phyloP scores from a whole-genome alignment of 2,888 invertebrate species.

The Sicus ferrugineus region DNA sequence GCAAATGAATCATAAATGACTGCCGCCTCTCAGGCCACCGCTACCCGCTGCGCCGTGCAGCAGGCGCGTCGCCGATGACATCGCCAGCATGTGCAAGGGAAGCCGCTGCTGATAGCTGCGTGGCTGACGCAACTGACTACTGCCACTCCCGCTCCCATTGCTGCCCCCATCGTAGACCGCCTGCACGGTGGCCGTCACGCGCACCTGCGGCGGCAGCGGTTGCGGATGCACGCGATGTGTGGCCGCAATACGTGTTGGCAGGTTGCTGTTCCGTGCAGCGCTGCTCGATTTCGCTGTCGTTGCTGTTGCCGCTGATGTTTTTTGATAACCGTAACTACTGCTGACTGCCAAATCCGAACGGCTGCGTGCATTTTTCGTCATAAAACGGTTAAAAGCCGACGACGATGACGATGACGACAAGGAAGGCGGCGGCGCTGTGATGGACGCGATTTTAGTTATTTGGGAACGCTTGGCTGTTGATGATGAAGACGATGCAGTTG shows the following conservation, averaged over 20 bases:
- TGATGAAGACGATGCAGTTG: neutral
- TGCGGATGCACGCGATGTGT: conserved; percentile 41
- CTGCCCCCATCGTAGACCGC: neutral
- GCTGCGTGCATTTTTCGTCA: conserved; percentile 39
- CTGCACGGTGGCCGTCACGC: conserved; percentile 6
- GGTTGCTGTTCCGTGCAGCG: conserved; percentile 19
- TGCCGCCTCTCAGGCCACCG: conserved; percentile 34
- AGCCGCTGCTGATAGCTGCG: conserved; percentile 7
- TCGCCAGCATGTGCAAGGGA: conserved; percentile 38
- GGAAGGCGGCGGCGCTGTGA: no score
- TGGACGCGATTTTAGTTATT: conserved; percentile 21
- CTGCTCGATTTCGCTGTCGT: conserved; percentile 5
- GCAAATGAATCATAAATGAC: conserved; percentile 44
- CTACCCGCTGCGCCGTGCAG: conserved; percentile 30
- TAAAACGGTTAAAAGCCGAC: neutral
- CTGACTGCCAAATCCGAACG: conserved; percentile 42
- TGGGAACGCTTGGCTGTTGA: conserved; percentile 10
- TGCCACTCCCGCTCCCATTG: conserved; percentile 26
- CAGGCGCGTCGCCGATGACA: conserved; percentile 39
- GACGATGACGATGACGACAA: neutral
- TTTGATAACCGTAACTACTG: conserved; percentile 24
- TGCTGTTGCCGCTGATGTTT: neutral
- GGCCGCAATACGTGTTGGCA: conserved; percentile 12
- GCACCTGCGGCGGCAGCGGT: conserved; percentile 34
- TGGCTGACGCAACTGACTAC: neutral